phyloP scores from a whole-genome alignment of 2,888 invertebrate genomes.

The Trichopria drosophilae region DNA sequence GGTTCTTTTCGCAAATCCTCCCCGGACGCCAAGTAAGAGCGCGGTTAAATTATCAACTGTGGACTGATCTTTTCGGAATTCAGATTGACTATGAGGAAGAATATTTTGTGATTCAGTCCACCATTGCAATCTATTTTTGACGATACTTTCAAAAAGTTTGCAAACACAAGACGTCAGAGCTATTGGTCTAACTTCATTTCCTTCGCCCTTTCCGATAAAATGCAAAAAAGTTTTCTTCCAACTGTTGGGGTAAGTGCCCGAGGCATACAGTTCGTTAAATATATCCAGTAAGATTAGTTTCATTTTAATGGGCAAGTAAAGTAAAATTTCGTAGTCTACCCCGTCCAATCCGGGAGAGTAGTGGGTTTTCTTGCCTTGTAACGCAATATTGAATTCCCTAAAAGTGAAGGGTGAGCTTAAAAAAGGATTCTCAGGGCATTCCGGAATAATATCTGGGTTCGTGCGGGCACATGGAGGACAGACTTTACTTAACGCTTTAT shows the following conservation, averaged over 20 bases:
- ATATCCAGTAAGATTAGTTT: conserved; percentile 6
- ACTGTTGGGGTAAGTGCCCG: background rate
- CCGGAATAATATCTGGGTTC: background rate
- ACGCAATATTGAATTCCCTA: conserved; percentile 3
- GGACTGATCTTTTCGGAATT: conserved; percentile 2
- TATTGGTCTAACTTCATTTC: conserved; percentile 6
- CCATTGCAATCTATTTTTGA: conserved; percentile 13
- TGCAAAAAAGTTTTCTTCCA: conserved; percentile 2
- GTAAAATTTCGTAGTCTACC: conserved; percentile 5
- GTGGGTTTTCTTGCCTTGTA: background rate
- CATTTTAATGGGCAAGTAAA: background rate
- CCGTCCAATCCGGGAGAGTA: conserved; percentile 9
- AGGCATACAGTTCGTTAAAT: conserved; percentile 4
- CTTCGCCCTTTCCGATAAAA: conserved; percentile 4
- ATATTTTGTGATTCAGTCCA: conserved; percentile 4
- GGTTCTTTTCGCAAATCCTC: background rate
- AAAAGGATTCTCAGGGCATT: background rate
- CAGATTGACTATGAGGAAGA: conserved; percentile 1
- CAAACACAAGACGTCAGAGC: conserved; percentile 5
- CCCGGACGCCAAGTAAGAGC: background rate
- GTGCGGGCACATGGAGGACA: background rate
- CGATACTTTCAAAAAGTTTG: conserved; percentile 9
- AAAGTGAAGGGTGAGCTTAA: background rate
- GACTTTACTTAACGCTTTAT: background rate
- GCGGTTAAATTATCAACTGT: background rate